Conservation (phyloP, 1,140 invertebrate species). For the Gonioctena quinquepunctata region DNA sequence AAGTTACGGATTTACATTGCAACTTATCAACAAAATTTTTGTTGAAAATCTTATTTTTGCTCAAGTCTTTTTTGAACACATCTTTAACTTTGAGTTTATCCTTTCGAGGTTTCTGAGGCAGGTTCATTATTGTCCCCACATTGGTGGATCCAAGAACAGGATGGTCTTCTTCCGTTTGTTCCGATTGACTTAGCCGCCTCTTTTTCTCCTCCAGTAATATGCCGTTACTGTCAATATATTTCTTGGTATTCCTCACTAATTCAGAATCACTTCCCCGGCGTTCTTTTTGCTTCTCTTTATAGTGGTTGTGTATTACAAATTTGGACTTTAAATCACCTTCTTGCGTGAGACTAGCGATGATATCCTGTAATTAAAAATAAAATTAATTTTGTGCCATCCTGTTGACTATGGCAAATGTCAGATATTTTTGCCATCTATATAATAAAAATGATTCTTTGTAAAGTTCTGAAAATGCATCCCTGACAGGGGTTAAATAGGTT, state of each 20-base stretch:
- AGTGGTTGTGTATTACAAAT: slow-evolving; percentile 43
- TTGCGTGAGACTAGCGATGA: slow-evolving; percentile 25
- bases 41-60: slow-evolving; percentile 61
- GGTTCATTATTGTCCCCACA: slow-evolving; percentile 61
- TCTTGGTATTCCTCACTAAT: slow-evolving; percentile 54
- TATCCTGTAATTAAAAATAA: slow-evolving; percentile 20
- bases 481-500: too few species aligned
- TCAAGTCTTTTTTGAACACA: slow-evolving; percentile 54
- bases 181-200: slow-evolving; percentile 58
- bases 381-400: background rate
- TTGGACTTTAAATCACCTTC: slow-evolving; percentile 29
- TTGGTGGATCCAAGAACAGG: slow-evolving; percentile 66
- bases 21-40: slow-evolving; percentile 55
- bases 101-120: slow-evolving; percentile 51
- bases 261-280: slow-evolving; percentile 59
- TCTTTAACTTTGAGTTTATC: slow-evolving; percentile 52
- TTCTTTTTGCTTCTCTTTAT: slow-evolving; percentile 53
- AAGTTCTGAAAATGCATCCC: too few species aligned
- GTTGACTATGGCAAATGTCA: too few species aligned
- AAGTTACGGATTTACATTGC: slow-evolving; percentile 41
- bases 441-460: too few species aligned
- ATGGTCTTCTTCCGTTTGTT: slow-evolving; percentile 36
- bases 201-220: slow-evolving; percentile 60
- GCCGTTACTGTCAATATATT: slow-evolving; percentile 55
- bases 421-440: too few species aligned